Evolutionary conservation across 1,140 invertebrate species (phyloP).

Genomic region (Copidosoma floridanum): DNA sequence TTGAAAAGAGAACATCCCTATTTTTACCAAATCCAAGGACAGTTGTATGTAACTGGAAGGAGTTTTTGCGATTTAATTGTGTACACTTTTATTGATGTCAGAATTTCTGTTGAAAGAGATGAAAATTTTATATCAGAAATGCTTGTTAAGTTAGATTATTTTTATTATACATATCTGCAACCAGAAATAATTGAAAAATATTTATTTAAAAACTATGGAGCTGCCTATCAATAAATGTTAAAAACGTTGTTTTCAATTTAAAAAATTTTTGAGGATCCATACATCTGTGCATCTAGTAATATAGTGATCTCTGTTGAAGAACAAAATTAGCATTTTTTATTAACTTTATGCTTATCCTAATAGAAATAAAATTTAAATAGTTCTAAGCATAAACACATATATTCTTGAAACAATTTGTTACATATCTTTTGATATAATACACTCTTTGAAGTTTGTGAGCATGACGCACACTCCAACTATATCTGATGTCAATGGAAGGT

Average conservation of each 20-base stretch:
- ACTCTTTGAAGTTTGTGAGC: neutral
- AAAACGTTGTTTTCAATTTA: no score
- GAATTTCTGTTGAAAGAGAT: neutral
- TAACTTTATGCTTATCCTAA: no score
- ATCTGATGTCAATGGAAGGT: neutral
- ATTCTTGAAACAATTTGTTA: no score
- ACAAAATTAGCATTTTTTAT: no score
- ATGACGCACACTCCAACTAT: neutral
- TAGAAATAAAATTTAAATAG: no score
- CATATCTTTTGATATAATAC: neutral
- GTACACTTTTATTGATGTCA: neutral
- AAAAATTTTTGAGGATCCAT: no score
- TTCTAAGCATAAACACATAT: no score
- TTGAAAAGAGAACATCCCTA: neutral
- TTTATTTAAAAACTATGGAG: no score
- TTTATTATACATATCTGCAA: neutral
- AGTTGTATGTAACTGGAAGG: neutral
- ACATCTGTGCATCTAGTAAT: no score
- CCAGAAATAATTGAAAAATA: neutral
- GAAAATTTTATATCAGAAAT: neutral
- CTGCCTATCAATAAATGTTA: no score
- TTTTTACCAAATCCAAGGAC: neutral
- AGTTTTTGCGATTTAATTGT: neutral
- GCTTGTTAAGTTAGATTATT: neutral
- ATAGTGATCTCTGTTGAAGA: no score